Conservation (phyloP, 2,888 invertebrate species). For the Pachliopta kotzebuea region DNA sequence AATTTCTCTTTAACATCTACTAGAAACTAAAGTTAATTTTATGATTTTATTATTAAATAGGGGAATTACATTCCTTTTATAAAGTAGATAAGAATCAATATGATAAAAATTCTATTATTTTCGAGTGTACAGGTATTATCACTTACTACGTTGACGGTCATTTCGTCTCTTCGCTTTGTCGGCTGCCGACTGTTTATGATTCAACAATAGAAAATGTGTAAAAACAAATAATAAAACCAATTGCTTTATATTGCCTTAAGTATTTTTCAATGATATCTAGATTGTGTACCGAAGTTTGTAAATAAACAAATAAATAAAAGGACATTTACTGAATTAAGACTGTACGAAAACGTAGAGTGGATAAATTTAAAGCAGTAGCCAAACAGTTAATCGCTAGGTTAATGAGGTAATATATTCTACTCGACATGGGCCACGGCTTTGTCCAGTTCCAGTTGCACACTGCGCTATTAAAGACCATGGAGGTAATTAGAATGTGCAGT, state of each 20-base stretch:
- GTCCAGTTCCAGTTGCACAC: conserved; percentile 27
- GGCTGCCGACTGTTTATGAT: no score
- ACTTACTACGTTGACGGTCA: no score
- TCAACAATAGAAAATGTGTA: no score
- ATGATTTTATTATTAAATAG: background rate
- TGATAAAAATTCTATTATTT: background rate
- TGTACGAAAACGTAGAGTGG: conserved; percentile 6
- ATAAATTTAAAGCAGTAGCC: conserved; percentile 28
- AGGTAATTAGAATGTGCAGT: conserved; percentile 20
- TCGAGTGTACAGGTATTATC: background rate
- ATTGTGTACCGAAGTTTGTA: no score
- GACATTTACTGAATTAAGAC: background rate
- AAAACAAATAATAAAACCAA: background rate
- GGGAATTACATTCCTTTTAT: background rate
- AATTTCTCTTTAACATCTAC: conserved; percentile 14
- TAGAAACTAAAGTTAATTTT: background rate
- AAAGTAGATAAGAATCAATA: background rate
- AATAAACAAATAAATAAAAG: background rate
- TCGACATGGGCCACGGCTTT: conserved; percentile 28
- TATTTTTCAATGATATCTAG: background rate
- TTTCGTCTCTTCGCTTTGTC: no score
- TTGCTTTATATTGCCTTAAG: background rate
- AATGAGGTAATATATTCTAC: conserved; percentile 30
- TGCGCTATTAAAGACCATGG: conserved; percentile 21
- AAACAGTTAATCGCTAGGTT: conserved; percentile 28